A percentile compares a stretch with the other conserved stretches of the same genome.
phyloP scores from a whole-genome alignment of 2,888 invertebrate genomes.

The Platycheirus albimanus region DNA sequence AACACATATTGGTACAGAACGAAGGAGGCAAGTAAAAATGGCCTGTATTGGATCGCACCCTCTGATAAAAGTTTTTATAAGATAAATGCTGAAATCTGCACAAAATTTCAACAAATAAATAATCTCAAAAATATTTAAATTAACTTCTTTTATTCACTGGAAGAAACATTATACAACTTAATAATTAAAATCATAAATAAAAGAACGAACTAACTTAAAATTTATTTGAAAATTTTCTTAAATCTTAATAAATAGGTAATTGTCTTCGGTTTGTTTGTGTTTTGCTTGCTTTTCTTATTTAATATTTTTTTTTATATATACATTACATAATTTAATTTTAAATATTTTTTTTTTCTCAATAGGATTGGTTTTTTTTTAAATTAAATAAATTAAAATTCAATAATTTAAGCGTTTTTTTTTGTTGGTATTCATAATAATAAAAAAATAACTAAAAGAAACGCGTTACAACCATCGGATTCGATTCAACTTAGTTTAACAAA shows the following conservation, averaged over 20 bases:
- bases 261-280: slow-evolving; percentile 62
- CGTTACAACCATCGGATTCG: neutral
- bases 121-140: slow-evolving; percentile 29
- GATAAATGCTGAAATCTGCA: too few relatives aligned
- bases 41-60: too few relatives aligned
- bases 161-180: slow-evolving; percentile 70
- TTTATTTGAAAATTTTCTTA: slow-evolving; percentile 37
- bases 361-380: slow-evolving; percentile 26
- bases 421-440: slow-evolving; percentile 23
- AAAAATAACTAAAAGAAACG: slow-evolving; percentile 28
- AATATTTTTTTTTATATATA: slow-evolving; percentile 1
- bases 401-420: slow-evolving; percentile 62
- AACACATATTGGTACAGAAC: too few relatives aligned
- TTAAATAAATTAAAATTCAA: slow-evolving; percentile 57
- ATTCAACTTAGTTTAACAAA: slow-evolving; percentile 28
- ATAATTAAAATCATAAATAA: slow-evolving; percentile 57
- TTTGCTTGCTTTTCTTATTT: slow-evolving; percentile 34
- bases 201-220: slow-evolving; percentile 39
- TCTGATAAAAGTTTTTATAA: too few relatives aligned
- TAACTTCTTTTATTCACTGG: slow-evolving; percentile 71
- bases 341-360: slow-evolving; percentile 31
- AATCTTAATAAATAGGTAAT: slow-evolving; percentile 25
- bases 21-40: too few relatives aligned
- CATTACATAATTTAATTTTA: slow-evolving; percentile 45
- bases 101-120: neutral